Conservation (phyloP, 64 coral and sea anemone genomes). For the Pocillopora damicornis region DNA sequence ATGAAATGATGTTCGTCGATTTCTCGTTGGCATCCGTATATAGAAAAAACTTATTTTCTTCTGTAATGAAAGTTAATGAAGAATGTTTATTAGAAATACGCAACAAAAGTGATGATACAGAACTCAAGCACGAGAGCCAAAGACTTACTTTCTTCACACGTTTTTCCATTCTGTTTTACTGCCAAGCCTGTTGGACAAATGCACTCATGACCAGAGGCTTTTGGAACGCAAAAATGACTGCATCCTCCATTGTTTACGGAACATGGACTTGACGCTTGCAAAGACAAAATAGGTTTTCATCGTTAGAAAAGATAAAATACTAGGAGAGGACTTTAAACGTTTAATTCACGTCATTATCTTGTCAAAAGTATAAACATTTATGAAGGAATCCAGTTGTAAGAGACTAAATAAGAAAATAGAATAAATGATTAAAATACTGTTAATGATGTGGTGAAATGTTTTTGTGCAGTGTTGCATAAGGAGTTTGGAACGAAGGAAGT, state of each 20-base stretch:
- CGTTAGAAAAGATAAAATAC: not conserved
- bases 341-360: not conserved
- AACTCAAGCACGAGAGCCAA: not conserved
- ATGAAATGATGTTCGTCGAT: conserved; percentile 30
- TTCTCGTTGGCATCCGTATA: conserved; percentile 47
- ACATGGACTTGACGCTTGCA: conserved; percentile 34
- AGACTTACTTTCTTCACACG: conserved; percentile 23
- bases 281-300: not conserved
- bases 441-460: too few species aligned
- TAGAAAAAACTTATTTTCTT: conserved; percentile 10
- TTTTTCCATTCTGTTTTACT: not conserved
- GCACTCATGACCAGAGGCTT: not conserved
- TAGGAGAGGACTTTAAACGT: not conserved
- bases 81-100: not conserved
- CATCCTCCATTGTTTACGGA: conserved; percentile 24
- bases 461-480: too few species aligned
- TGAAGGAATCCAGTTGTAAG: not conserved
- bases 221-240: conserved; percentile 16
- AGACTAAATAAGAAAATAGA: not conserved
- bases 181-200: not conserved
- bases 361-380: not conserved
- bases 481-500: too few species aligned
- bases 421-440: too few species aligned
- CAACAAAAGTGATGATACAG: not conserved
- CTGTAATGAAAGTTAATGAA: not conserved